Evolutionary conservation across 2,888 invertebrate genomes (phyloP), one percentile per base, ranked within the genome.

Genomic region (Epirrhoe alternata): DNA sequence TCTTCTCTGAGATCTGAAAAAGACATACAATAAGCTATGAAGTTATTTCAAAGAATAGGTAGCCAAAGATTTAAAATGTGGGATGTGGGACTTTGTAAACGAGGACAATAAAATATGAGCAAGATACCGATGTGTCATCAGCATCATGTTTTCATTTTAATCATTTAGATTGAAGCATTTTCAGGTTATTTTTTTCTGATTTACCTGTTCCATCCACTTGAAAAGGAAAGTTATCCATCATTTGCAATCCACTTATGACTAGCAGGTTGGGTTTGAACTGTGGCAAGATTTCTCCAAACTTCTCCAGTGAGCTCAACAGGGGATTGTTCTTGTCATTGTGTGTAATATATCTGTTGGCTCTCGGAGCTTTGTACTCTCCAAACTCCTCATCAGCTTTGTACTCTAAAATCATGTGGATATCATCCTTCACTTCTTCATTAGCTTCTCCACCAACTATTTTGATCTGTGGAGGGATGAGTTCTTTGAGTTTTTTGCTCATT

Each of bases 221-320:
- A 76, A 96, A 96, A 2, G 96, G 96, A 84, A 95, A 97, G 84
- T 96, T 97, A 79, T 97, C 97, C 97, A 97, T 97, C 97, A 97
- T 97, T 84, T 97, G 97, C 55, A 97, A 89, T 7, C 97, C 97
- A 78, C 97, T 96, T 61, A 97, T 94, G 70, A 97, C 96, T 74
- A 97, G 90, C 70, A 97, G 89, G 79, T 96, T 94, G 1, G 97
- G 97, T 52, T 94, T 91, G 77, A 95, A 97, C 6, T 84, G 81
- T 10, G 93, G 88, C 66, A 97, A 82, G 64, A 94, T 83, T 73
- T 94, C 89, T 31, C 94, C 95, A 79, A 97, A 95, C 69, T 94
- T 94, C 80, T 97, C 96, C 70, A 97, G 87, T 0, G 97, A 96
- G 75, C 94, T 95, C 42, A 97, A 85, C 72, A 95, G 90, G 0